phyloP scores from a whole-genome alignment of 2,113 vertebrate genomes.

The Nyctibius bracteatus region DNA sequence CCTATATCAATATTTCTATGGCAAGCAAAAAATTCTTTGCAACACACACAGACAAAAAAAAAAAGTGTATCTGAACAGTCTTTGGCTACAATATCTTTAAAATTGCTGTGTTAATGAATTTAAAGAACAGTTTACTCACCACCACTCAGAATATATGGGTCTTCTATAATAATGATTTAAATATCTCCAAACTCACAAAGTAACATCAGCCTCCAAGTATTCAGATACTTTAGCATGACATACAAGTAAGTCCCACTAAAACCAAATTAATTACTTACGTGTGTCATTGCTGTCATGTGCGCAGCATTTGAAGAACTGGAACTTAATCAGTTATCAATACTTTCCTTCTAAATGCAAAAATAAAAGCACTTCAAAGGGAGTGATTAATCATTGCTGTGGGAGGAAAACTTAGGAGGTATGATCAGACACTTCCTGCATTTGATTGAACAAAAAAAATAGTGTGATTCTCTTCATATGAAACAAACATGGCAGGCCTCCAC shows the following conservation, averaged over 20 bases:
- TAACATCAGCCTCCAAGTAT: neutral
- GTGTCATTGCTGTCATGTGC: neutral
- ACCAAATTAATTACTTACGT: neutral
- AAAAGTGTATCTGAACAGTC: neutral
- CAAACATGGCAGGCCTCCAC: conserved; percentile 4
- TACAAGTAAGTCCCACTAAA: neutral
- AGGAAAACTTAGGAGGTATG: neutral
- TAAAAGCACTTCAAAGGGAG: neutral
- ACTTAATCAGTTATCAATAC: neutral
- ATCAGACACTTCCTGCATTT: conserved; percentile 6
- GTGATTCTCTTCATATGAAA: conserved; percentile 1
- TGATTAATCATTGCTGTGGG: conserved; percentile 8
- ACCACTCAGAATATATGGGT: neutral
- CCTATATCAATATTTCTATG: neutral
- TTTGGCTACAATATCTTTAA: neutral
- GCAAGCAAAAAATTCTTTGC: neutral
- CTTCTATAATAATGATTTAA: neutral
- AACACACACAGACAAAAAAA: neutral
- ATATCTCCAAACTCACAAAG: neutral
- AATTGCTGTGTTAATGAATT: neutral
- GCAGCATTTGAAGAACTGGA: neutral
- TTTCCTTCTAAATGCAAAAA: neutral
- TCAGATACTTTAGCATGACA: neutral
- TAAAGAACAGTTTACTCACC: neutral
- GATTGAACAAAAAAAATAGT: neutral